phyloP scores from a whole-genome alignment of 2,888 invertebrate species.

The Gordius sp. region DNA sequence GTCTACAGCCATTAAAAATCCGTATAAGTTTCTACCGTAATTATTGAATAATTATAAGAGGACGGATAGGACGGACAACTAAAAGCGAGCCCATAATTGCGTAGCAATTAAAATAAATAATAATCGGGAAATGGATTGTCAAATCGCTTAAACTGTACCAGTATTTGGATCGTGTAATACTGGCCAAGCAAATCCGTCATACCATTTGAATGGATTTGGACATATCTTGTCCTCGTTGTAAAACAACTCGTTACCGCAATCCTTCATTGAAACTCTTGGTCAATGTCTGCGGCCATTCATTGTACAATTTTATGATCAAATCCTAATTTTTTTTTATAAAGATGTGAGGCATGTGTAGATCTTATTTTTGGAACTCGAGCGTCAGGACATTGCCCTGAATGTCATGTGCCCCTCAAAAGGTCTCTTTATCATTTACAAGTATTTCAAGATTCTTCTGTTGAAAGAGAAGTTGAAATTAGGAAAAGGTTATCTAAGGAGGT shows the following conservation, averaged over 20 bases:
- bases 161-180: no score
- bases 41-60: no score
- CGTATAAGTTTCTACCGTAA: no score
- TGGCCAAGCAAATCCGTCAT: no score
- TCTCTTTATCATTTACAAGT: slow-evolving; percentile 72
- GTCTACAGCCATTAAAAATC: no score
- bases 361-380: slow-evolving; percentile 67
- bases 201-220: slow-evolving; percentile 29
- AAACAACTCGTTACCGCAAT: slow-evolving; percentile 80
- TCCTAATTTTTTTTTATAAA: neutral
- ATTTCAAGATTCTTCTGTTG: slow-evolving; percentile 80
- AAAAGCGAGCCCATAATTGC: no score
- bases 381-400: slow-evolving; percentile 76
- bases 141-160: no score
- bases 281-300: slow-evolving; percentile 81
- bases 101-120: no score
- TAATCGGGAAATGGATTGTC: no score
- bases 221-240: slow-evolving; percentile 76
- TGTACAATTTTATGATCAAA: slow-evolving; percentile 28
- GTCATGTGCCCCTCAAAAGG: slow-evolving; percentile 55
- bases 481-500: slow-evolving; percentile 48
- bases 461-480: slow-evolving; percentile 85
- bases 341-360: slow-evolving; percentile 84
- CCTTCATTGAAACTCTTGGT: slow-evolving; percentile 86
- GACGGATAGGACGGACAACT: no score